Conservation (phyloP, 2,888 invertebrate species). For the Epinotia brunnichana region DNA sequence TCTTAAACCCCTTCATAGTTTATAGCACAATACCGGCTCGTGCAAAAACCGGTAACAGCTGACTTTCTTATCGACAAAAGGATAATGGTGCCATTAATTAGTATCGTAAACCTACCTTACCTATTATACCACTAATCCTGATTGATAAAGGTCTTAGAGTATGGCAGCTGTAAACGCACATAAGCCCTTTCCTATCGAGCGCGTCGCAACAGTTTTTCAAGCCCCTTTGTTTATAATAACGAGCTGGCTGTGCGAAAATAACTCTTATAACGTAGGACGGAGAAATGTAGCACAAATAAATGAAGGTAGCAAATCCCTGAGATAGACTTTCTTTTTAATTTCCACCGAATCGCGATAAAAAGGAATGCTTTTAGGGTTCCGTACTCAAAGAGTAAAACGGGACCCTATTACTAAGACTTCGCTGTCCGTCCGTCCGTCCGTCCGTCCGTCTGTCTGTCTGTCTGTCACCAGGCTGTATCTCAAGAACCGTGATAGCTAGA, state of each 20-base stretch:
- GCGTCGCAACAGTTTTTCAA: conserved; percentile 12
- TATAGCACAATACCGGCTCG: neutral
- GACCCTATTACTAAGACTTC: too few species aligned
- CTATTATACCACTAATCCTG: neutral
- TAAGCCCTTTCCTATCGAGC: neutral
- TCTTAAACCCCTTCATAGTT: neutral
- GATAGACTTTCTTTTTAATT: conserved; percentile 7
- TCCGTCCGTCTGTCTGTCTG: too few species aligned
- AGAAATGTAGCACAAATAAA: neutral
- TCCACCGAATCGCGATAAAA: conserved; percentile 5
- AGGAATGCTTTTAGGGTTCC: too few species aligned
- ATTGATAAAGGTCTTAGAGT: neutral
- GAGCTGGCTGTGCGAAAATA: conserved; percentile 3
- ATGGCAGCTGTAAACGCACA: neutral
- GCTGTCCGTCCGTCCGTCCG: too few species aligned
- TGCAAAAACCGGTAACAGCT: conserved; percentile 14
- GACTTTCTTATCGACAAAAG: conserved; percentile 11
- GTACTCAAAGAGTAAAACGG: too few species aligned
- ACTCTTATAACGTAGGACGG: neutral
- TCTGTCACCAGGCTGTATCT: too few species aligned
- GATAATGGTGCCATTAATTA: conserved; percentile 25
- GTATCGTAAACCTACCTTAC: conserved; percentile 22
- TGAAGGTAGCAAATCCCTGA: neutral
- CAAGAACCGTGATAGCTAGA: too few species aligned
- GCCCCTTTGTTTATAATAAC: conserved; percentile 23